phyloP scores from a whole-genome alignment of 2,888 invertebrate genomes.

The Geophilus truncorum region DNA sequence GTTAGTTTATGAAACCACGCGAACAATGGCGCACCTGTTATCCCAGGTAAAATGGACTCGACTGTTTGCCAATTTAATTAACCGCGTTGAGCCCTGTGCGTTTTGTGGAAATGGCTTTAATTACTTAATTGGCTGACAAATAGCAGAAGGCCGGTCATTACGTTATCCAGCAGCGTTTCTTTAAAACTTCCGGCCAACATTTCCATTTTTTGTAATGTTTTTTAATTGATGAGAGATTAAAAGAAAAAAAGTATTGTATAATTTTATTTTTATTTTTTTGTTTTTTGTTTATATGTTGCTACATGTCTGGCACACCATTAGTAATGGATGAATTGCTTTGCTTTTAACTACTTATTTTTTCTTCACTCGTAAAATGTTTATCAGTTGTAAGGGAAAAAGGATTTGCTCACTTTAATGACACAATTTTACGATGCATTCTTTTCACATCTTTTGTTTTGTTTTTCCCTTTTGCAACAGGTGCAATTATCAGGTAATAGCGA shows the following conservation, averaged over 20 bases:
- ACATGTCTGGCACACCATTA: background rate
- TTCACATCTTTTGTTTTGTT: background rate
- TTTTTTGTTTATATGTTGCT: background rate
- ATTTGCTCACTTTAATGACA: background rate
- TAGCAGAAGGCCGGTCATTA: slow-evolving; percentile 12
- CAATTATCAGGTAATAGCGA: slow-evolving; percentile 2
- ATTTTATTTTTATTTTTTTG: background rate
- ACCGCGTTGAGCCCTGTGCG: slow-evolving; percentile 10
- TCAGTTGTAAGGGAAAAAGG: background rate
- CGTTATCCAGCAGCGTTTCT: background rate
- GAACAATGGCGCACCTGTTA: background rate
- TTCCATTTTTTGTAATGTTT: background rate
- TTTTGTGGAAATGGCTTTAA: slow-evolving; percentile 20
- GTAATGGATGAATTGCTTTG: background rate
- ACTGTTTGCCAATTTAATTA: slow-evolving; percentile 6
- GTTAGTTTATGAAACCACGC: background rate
- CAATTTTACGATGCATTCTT: background rate
- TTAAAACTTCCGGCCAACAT: background rate
- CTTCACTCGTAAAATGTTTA: background rate
- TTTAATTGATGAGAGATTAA: background rate
- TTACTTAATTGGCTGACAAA: slow-evolving; percentile 20
- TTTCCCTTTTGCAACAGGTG: background rate
- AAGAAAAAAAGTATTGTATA: background rate
- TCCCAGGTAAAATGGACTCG: background rate
- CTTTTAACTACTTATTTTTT: background rate